phyloP scores from a whole-genome alignment of 2,113 vertebrate genomes.

The Castor canadensis region DNA sequence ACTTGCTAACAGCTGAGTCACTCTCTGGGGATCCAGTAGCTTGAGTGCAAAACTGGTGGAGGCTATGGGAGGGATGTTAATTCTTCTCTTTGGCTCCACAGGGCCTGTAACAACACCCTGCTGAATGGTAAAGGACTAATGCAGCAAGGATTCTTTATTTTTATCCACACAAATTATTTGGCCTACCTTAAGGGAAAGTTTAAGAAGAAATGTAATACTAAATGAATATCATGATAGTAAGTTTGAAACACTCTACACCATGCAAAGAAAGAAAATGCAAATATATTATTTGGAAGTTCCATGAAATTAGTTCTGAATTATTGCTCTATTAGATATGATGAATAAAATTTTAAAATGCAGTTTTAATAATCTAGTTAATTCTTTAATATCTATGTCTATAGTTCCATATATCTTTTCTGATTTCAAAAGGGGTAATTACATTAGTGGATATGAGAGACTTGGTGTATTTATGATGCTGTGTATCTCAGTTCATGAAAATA shows the following conservation, averaged over 20 bases:
- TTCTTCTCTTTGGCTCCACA: background rate
- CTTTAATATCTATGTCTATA: background rate
- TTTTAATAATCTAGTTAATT: background rate
- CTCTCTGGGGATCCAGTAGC: constrained; percentile 20
- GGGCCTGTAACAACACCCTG: background rate
- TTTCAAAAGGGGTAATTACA: background rate
- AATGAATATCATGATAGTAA: background rate
- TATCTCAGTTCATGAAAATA: background rate
- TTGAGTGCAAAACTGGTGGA: constrained; percentile 8
- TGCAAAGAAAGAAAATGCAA: background rate
- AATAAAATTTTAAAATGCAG: background rate
- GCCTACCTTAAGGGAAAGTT: background rate
- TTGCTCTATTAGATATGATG: background rate
- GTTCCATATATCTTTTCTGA: background rate
- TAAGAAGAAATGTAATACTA: constrained; percentile 23
- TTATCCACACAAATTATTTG: constrained; percentile 47
- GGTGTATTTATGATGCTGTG: background rate
- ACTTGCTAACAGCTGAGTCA: constrained; percentile 38
- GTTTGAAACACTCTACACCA: background rate
- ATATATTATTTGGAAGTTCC: background rate
- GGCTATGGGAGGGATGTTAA: background rate
- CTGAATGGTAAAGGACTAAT: constrained; percentile 42
- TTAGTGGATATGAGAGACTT: background rate
- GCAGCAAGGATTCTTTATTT: constrained; percentile 21
- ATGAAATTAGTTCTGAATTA: background rate